A percentile compares a stretch with the other conserved stretches of the same genome.
Conservation (phyloP, 2,797 vertebrate genomes). For the Anableps anableps region DNA sequence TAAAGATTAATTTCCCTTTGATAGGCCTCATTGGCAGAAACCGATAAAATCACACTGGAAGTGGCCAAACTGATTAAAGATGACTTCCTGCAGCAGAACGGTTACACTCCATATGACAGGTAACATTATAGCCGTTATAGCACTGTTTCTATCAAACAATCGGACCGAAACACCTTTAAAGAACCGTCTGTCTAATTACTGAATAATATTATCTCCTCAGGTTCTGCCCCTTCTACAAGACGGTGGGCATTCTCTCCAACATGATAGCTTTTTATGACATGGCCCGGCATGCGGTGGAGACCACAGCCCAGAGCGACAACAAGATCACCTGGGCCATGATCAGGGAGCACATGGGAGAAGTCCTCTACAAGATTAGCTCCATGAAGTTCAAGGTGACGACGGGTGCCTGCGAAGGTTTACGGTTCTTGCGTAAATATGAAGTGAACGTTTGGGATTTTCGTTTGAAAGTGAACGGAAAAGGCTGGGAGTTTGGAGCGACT, state of each 20-base stretch:
- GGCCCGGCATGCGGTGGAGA: slow-evolving; percentile 96
- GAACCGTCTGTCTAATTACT: background rate
- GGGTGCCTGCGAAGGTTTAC: background rate
- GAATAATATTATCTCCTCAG: slow-evolving; percentile 73
- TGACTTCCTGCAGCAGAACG: slow-evolving; percentile 97
- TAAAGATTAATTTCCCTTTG: slow-evolving; percentile 16
- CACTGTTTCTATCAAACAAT: slow-evolving; percentile 78
- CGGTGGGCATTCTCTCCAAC: slow-evolving; percentile 95
- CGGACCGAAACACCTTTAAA: background rate
- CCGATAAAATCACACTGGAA: slow-evolving; percentile 97
- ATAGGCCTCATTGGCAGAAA: slow-evolving; percentile 96
- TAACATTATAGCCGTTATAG: slow-evolving; percentile 42
- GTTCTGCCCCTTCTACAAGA: slow-evolving; percentile 99
- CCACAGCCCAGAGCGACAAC: slow-evolving; percentile 95
- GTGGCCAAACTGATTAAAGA: slow-evolving; percentile 98
- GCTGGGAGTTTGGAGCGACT: background rate
- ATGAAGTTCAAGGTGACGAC: slow-evolving; percentile 96
- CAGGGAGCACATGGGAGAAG: slow-evolving; percentile 93
- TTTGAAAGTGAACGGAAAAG: background rate
- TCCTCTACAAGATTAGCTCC: slow-evolving; percentile 92
- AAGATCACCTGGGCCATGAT: slow-evolving; percentile 98
- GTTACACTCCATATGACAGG: slow-evolving; percentile 97
- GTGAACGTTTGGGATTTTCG: background rate
- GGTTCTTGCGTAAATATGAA: background rate
- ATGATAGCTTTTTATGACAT: slow-evolving; percentile 96